Conservation (phyloP, 2,888 invertebrate species). For the Nemotelus pantherinus region DNA sequence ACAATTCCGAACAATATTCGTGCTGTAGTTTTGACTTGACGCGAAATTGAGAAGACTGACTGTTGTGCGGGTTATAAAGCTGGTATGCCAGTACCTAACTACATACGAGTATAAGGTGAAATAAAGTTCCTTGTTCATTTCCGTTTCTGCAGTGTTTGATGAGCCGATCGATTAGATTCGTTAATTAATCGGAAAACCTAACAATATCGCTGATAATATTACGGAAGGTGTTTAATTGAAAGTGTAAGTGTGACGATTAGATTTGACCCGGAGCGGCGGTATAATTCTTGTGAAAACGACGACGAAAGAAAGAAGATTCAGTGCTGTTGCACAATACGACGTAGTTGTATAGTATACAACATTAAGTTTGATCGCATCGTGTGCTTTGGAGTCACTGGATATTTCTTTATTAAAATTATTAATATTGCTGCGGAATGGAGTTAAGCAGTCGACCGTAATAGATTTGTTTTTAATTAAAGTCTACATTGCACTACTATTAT, state of each 20-base stretch:
- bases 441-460: conserved; percentile 37
- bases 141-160: no score
- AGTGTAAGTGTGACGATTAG: conserved; percentile 29
- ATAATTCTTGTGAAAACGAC: conserved; percentile 13
- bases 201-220: not conserved
- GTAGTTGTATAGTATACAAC: conserved; percentile 7
- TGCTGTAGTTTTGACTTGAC: conserved; percentile 13
- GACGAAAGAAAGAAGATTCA: not conserved
- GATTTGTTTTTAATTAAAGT: conserved; percentile 25
- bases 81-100: no score
- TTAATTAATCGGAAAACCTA: no score
- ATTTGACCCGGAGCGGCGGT: not conserved
- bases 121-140: no score
- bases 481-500: not conserved
- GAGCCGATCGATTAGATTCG: no score
- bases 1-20: conserved; percentile 1
- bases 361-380: not conserved
- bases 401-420: not conserved
- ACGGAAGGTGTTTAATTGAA: conserved; percentile 21
- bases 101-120: no score
- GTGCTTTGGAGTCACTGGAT: conserved; percentile 27
- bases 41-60: conserved; percentile 1
- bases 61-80: not conserved
- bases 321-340: conserved; percentile 7
- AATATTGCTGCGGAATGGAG: conserved; percentile 23